Base-by-base conservation (phyloP, 1,140 invertebrate genomes). In the Trichogramma pretiosum region DNA sequence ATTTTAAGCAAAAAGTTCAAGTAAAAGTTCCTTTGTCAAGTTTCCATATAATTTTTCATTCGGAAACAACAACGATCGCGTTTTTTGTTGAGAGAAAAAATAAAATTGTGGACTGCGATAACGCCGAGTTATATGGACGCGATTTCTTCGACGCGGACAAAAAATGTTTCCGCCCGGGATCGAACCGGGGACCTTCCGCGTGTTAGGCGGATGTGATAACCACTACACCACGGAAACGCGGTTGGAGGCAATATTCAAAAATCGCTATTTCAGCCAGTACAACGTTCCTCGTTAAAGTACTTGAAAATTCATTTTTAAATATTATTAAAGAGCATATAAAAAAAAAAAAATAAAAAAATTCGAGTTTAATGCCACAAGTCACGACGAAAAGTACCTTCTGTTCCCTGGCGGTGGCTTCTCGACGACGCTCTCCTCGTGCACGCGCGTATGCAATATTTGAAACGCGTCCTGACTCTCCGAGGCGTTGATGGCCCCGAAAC, bases 381-480 rank as follows among this genome's bases (percentile, higher is more conserved):
- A n/a, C n/a, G n/a, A n/a, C n/a, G n/a, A n/a, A 38, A 23, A 46
- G 36, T 17, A 69, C 65, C 63, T 62, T 62, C 56, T 59, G 30
- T 42, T 57, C 13, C 47, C 58, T 8, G 48, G 30, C 0, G 68
- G 67, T 16, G 67, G 63, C 59, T 67, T 68, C 3, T 56, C 60
- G 28, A 57, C 55, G 5, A 71, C 39, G 14, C 50, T 64, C 9
- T 66, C 60, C 18, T 67, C 62, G n/a, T 67, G 63, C 4, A 68
- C 53, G 30, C 53, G 54, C 10, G 65, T 66, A 8, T 65, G 55
- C 4, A 71, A 45, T 0, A 69, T 23, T 24, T 65, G 63, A 52
- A 72, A 70, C 5, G 67, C 61, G 21, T 67, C 58, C 18, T 67
- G 66, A 42, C 63, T 58, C 11, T 62, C 54, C 0, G 55, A 57